phyloP scores from a whole-genome alignment of 2,888 invertebrate species.

The Cantharis rustica region DNA sequence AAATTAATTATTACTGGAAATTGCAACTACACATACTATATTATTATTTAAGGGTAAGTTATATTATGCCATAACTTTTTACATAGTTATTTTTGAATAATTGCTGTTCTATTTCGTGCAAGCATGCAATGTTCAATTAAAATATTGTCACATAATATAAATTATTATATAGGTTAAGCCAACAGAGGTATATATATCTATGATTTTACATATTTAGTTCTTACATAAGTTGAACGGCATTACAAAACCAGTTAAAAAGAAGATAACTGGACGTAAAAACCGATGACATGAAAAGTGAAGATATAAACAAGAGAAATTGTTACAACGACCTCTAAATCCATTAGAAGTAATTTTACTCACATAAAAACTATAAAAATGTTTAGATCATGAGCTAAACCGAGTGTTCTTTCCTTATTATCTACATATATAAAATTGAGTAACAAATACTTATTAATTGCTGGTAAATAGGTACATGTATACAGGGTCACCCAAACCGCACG shows the following conservation, averaged over 20 bases:
- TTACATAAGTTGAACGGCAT: background rate
- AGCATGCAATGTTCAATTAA: background rate
- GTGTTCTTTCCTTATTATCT: no score
- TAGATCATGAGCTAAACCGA: no score
- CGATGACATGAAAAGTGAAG: background rate
- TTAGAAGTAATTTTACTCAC: background rate
- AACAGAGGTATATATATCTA: no score
- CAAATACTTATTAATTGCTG: no score
- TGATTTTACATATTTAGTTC: background rate
- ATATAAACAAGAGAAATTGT: background rate
- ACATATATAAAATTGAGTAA: no score
- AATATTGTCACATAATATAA: background rate
- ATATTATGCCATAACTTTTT: background rate
- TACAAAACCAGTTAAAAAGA: background rate
- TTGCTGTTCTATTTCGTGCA: background rate
- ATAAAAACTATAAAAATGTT: background rate
- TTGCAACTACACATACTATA: background rate
- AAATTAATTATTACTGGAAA: background rate
- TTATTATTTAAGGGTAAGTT: background rate
- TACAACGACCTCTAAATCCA: background rate
- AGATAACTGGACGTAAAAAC: background rate
- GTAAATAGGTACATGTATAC: no score
- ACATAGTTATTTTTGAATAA: no score
- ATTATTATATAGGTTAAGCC: no score
- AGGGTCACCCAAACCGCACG: no score